Evolutionary conservation across 2,888 invertebrate species (phyloP).

Genomic region (Caenorhabditis plicata): DNA sequence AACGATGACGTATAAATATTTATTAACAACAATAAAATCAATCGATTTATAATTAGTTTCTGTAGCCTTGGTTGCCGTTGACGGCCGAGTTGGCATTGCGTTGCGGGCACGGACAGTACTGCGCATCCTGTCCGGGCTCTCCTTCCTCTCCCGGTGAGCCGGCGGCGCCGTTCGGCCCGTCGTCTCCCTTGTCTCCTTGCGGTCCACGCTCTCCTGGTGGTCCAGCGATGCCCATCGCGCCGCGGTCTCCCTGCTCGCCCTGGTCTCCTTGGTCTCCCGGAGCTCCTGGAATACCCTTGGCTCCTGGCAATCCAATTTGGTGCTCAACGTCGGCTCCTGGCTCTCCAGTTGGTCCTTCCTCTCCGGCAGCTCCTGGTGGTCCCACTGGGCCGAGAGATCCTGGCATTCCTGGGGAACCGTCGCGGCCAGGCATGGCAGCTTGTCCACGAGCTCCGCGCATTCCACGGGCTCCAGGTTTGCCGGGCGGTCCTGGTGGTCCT

Average conservation of each 20-base stretch:
- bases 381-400: conserved; percentile 52
- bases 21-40: not conserved
- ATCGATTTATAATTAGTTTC: conserved; percentile 17
- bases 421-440: conserved; percentile 56
- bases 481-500: conserved; percentile 44
- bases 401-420: conserved; percentile 58
- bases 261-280: conserved; percentile 48
- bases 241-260: conserved; percentile 49
- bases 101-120: conserved; percentile 52
- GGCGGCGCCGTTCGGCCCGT: conserved; percentile 48
- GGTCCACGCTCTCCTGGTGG: conserved; percentile 56
- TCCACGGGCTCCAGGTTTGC: conserved; percentile 55
- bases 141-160: conserved; percentile 47
- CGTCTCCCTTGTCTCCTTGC: conserved; percentile 52
- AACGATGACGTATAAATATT: too few relatives aligned
- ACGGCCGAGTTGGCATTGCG: conserved; percentile 32
- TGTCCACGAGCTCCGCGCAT: conserved; percentile 61
- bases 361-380: conserved; percentile 52
- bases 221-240: conserved; percentile 44
- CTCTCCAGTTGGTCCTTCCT: conserved; percentile 51
- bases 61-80: conserved; percentile 25
- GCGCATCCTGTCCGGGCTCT: conserved; percentile 52
- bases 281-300: conserved; percentile 49
- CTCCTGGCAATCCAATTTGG: conserved; percentile 54
- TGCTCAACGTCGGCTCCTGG: conserved; percentile 56